Evolutionary conservation across 1,140 invertebrate species (phyloP).

Genomic region (Drosophila truncata): DNA sequence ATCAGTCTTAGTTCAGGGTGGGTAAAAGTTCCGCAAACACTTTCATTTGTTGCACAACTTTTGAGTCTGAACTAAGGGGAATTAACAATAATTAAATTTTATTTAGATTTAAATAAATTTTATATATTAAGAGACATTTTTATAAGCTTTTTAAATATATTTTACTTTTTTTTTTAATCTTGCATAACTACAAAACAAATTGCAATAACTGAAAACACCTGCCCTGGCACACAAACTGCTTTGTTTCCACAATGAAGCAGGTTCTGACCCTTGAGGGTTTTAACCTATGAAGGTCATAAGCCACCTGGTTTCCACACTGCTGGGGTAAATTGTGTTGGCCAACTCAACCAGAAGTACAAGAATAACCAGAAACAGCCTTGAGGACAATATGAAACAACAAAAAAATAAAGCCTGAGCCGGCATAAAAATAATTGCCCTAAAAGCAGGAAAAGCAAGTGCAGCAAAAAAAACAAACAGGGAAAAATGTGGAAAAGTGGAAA

Average conservation of each 20-base stretch:
- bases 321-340: constrained; percentile 26
- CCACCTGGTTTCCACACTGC: constrained; percentile 31
- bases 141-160: no score
- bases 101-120: neutral
- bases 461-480: constrained; percentile 5
- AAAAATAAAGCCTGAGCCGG: constrained; percentile 4
- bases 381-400: constrained; percentile 21
- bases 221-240: constrained; percentile 12
- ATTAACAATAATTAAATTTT: neutral
- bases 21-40: constrained; percentile 72
- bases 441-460: constrained; percentile 48
- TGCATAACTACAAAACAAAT: neutral
- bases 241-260: constrained; percentile 34
- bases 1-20: constrained; percentile 36
- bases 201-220: neutral
- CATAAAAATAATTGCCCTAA: constrained; percentile 50
- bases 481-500: constrained; percentile 29
- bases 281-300: constrained; percentile 40
- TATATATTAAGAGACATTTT: no score
- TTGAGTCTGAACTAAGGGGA: neutral
- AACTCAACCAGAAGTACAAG: constrained; percentile 46
- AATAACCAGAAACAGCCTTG: constrained; percentile 52
- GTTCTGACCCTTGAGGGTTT: constrained; percentile 13
- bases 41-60: constrained; percentile 63
- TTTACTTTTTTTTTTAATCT: neutral